Conservation (phyloP, 1,140 invertebrate species). For the Anastrepha ludens region DNA sequence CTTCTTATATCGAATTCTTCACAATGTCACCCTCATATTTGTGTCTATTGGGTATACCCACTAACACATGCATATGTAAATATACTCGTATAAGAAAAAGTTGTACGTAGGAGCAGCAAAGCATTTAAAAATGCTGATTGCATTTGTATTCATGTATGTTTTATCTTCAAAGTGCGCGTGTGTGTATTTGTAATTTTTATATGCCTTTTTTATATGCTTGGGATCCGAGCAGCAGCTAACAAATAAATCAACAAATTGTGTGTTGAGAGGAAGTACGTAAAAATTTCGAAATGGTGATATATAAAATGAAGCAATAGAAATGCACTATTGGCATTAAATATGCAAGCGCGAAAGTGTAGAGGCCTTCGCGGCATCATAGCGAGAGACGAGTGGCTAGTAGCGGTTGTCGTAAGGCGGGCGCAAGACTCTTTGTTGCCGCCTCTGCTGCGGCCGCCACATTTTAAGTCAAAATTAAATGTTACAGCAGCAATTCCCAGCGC, state of each 20-base stretch:
- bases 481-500: not conserved
- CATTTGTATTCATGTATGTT: not conserved
- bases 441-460: not conserved
- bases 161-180: not conserved
- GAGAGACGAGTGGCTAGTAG: not conserved
- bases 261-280: conserved; percentile 11
- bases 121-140: conserved; percentile 45
- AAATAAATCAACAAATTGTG: conserved; percentile 29
- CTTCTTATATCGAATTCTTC: too few relatives aligned
- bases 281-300: not conserved
- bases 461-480: conserved; percentile 36
- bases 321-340: conserved; percentile 34
- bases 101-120: conserved; percentile 36
- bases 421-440: not conserved
- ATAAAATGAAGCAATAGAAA: conserved; percentile 11
- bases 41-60: not conserved
- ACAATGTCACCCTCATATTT: not conserved
- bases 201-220: not conserved
- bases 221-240: not conserved
- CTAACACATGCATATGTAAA: not conserved
- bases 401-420: not conserved
- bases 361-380: not conserved
- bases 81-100: not conserved
- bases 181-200: not conserved
- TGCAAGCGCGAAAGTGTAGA: not conserved